Evolutionary conservation across 2,797 vertebrate species (phyloP).

Genomic region (Siniperca undulata): DNA sequence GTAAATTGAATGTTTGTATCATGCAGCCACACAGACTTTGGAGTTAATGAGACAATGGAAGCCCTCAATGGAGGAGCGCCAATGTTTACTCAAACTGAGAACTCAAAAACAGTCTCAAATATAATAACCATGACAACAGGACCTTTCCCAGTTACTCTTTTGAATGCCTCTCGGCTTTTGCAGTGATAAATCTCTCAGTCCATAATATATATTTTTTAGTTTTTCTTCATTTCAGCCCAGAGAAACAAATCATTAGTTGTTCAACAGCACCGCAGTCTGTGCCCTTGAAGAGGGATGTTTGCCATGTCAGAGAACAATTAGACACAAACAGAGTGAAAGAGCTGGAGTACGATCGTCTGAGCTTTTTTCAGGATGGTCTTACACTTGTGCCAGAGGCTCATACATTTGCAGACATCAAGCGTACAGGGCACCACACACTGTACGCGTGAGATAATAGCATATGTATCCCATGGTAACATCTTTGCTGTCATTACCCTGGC

Average conservation of each 20-base stretch:
- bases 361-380: slow-evolving; percentile 28
- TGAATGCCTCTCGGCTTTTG: slow-evolving; percentile 21
- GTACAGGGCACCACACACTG: background rate
- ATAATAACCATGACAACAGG: slow-evolving; percentile 49
- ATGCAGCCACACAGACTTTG: slow-evolving; percentile 28
- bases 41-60: slow-evolving; percentile 45
- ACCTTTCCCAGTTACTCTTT: slow-evolving; percentile 27
- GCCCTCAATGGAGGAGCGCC: slow-evolving; percentile 4
- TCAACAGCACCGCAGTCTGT: slow-evolving; percentile 44
- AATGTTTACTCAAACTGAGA: slow-evolving; percentile 32
- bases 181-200: slow-evolving; percentile 33
- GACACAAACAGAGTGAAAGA: slow-evolving; percentile 52
- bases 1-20: slow-evolving; percentile 9
- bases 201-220: slow-evolving; percentile 6
- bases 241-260: slow-evolving; percentile 69
- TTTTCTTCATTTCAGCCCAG: slow-evolving; percentile 37
- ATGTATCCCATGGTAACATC: slow-evolving; percentile 53
- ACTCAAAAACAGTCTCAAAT: slow-evolving; percentile 27
- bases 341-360: slow-evolving; percentile 31
- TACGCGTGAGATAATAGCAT: slow-evolving; percentile 29
- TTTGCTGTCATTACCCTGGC: slow-evolving; percentile 45
- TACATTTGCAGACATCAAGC: slow-evolving; percentile 37
- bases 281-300: slow-evolving; percentile 63
- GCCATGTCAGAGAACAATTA: slow-evolving; percentile 65
- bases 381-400: slow-evolving; percentile 22